Base-by-base conservation (phyloP, 2,888 invertebrate genomes). In the Lycia hirtaria region DNA sequence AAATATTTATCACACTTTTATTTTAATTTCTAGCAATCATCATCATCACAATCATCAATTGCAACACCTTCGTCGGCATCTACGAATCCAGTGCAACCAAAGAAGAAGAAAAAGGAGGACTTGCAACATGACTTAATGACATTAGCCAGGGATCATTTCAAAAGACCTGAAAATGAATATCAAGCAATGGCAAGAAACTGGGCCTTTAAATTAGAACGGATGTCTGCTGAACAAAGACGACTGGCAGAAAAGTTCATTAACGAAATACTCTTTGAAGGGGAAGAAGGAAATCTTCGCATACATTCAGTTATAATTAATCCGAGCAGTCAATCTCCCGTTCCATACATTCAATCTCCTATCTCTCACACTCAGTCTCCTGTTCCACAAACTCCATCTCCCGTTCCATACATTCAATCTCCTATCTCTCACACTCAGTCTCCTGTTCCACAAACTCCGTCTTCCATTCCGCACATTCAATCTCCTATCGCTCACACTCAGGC, bases 201-300 rank as follows among this genome's bases (percentile, higher is more conserved):
- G 55, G 55, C 55, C 44, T 55, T 60, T 55, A 55, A 55, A 52
- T 38, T 60, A 26, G 54, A 60, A 52, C 43, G 60, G 43, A 55
- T 60, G 55, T 60, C 60, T 38, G 58, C 54, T 38, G 53, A 56
- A 35, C 60, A 60, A 56, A 56, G 60, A n/a, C n/a, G n/a, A n/a
- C n/a, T n/a, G n/a, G n/a, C n/a, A n/a, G n/a, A n/a, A n/a, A n/a
- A n/a, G n/a, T n/a, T n/a, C n/a, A n/a, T n/a, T n/a, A n/a, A n/a
- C n/a, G 48, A 48, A 19, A 41, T n/a, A n/a, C n/a, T n/a, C n/a
- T n/a, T n/a, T n/a, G n/a, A n/a, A n/a, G n/a, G n/a, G n/a, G n/a
- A n/a, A n/a, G n/a, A n/a, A n/a, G n/a, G n/a, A n/a, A n/a, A n/a
- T n/a, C n/a, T n/a, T n/a, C n/a, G n/a, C n/a, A n/a, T n/a, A n/a